These are phyloP conservation scores for Acrobasis suavella DNA, from an alignment of 2,888 invertebrate genomes.

Conservation along the genomic window DNA sequence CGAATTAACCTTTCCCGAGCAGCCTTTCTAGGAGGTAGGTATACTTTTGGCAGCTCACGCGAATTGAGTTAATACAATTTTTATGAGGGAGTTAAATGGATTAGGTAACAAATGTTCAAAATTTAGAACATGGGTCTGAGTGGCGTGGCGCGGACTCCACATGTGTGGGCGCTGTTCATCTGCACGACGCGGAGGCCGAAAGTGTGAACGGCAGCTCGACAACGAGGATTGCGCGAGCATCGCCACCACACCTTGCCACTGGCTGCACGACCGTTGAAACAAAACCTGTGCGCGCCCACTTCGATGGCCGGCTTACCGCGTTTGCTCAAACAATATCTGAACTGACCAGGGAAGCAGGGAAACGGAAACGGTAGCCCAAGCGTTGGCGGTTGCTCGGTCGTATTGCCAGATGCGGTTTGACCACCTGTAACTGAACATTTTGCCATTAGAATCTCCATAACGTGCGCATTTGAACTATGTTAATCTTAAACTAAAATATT, in stretches of 20 bases:
- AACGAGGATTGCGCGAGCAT: conserved; percentile 75
- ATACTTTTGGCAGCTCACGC: conserved; percentile 5
- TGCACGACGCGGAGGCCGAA: conserved; percentile 75
- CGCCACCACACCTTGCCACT: conserved; percentile 80
- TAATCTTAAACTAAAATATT: too few relatives aligned
- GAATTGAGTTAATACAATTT: background rate
- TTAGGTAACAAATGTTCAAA: conserved; percentile 4
- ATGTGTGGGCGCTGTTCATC: conserved; percentile 78
- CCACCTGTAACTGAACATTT: conserved; percentile 65
- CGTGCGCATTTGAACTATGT: background rate
- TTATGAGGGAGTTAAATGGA: background rate
- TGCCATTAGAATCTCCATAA: conserved; percentile 43
- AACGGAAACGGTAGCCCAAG: conserved; percentile 75
- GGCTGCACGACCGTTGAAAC: conserved; percentile 76
- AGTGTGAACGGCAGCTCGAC: conserved; percentile 76
- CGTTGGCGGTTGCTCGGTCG: conserved; percentile 63
- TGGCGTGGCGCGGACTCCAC: conserved; percentile 75
- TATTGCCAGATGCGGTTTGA: conserved; percentile 38
- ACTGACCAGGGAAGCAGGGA: conserved; percentile 76
- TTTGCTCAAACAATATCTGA: conserved; percentile 76
- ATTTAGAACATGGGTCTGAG: conserved; percentile 72
- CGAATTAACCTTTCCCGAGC: conserved; percentile 14
- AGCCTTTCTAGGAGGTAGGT: background rate
- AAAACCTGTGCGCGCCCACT: conserved; percentile 76
- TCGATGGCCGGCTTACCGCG: conserved; percentile 77